Evolutionary conservation across 2,113 vertebrate genomes (phyloP), one percentile per base, ranked within the genome.

Genomic region (Gymnogyps californianus): DNA sequence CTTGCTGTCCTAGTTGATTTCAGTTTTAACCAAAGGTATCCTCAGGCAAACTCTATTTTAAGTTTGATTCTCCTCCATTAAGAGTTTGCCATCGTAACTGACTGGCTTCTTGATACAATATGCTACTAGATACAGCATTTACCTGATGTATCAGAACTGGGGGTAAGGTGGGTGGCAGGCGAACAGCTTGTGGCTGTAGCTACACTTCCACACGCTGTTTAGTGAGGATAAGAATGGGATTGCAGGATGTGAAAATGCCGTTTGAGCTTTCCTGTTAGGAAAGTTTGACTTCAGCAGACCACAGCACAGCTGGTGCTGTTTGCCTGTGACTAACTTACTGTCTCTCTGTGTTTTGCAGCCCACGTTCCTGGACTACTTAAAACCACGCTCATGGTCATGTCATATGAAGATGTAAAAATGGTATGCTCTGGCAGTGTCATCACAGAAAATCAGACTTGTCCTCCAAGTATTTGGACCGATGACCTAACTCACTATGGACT

Each of bases 321-420:
- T 65, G 14, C 54, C 72, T 81, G 58, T 65, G 19, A 71, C 42
- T 83, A 49, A 83, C 42, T 46, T 20, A 6, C 7, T 85, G 55
- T 46, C 52, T 90, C 49, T 64, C 10, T 62, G 4, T 89, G 49
- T 96, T 77, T 98, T 87, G 16, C 95, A 99, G 99, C 98, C 99
- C 26, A 98, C 98, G 0, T 98, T 99, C 89, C 72, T 99, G 78
- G 99, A 99, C 83, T 98, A 99, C 61, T 80, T 99, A 96, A 99
- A 98, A 92, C 99, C 99, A 76, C 99, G 98, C 16, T 99, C 99
- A 0, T 99, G 99, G 99, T 99, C 98, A 2, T 99, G 99, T 94
- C 98, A 98, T 17, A 61, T 59, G 7, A 97, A 97, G 91, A 97
- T 98, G 91, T 98, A 96, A 97, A 97, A 96, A 29, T 42, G 6